Evolutionary conservation across 2,113 vertebrate genomes (phyloP), one percentile per base, ranked within the genome.

Genomic region (Asarcornis scutulata): DNA sequence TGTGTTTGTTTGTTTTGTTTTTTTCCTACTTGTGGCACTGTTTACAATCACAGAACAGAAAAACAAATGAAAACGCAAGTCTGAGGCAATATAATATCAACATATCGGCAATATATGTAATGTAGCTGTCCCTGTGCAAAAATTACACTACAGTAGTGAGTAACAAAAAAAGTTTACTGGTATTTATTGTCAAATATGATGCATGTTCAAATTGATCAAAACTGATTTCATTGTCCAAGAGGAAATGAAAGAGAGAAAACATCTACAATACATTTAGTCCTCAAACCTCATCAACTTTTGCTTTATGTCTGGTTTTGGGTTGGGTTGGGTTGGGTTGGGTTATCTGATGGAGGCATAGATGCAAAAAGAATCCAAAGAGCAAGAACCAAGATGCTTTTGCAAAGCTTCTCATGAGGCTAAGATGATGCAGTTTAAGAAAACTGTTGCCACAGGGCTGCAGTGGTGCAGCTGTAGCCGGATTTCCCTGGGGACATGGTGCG

Each of bases 31-130:
- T 9, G 14, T 36, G 25, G n/a, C 40, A 48, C 48, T 73, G n/a
- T 66, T 91, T 74, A 18, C 55, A 94, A 76, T 16, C 64, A 42
- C 75, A 74, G n/a, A 87, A 42, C 13, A 83, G 58, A 69, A 68
- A 56, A 38, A 40, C 63, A 60, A 50, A 53, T 73, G 73, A 21
- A 67, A 68, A 94, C 23, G 48, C 23, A 22, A n/a, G 44, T 31
- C 55, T 53, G 31, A 85, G 50, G 29, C 36, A 42, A 76, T 59
- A 42, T 16, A 80, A 11, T 56, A 77, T 17, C 13, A 67, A 29
- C 17, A 18, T 21, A 9, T 22, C 20, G 22, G 20, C 46, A 77
- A 74, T n/a, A 40, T 31, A 55, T 20, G 23, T 27, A 40, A 73
- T 26, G 31, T 13, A 76, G 62, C 62, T 67, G 38, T 48, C n/a